These are phyloP conservation scores for Peromyscus aztecus DNA, from an alignment of 2,797 vertebrate species.

Conservation along the genomic window DNA sequence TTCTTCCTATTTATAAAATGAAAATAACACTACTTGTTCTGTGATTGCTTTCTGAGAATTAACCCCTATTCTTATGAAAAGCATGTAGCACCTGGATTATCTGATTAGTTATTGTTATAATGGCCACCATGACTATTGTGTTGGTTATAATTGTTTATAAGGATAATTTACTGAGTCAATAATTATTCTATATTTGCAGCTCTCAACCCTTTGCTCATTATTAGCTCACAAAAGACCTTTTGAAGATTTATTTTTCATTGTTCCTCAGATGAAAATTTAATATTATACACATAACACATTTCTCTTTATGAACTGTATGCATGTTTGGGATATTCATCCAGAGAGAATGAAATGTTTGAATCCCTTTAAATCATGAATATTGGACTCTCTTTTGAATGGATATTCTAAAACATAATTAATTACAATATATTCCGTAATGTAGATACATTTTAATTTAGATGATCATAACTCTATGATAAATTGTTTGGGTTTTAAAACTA, in stretches of 20 bases:
- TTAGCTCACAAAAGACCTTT: not conserved
- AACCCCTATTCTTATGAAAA: conserved; percentile 2
- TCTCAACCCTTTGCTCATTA: not conserved
- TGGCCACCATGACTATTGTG: not conserved
- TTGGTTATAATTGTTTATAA: conserved; percentile 49
- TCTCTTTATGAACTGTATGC: not conserved
- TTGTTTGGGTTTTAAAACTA: not conserved
- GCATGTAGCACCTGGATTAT: not conserved
- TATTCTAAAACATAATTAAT: not conserved
- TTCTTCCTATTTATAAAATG: not conserved
- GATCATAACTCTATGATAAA: not conserved
- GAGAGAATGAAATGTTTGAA: not conserved
- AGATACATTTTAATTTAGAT: not conserved
- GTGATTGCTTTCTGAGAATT: conserved; percentile 17
- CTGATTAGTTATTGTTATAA: conserved; percentile 57
- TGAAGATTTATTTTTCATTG: not conserved
- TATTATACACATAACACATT: not conserved
- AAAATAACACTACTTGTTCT: conserved; percentile 5
- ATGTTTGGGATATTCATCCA: not conserved
- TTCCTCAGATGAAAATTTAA: not conserved
- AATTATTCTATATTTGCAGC: not conserved
- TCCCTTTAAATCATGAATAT: not conserved
- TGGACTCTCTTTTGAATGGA: not conserved
- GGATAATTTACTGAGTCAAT: conserved; percentile 11
- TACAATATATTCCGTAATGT: not conserved